Evolutionary conservation across 2,888 invertebrate species (phyloP), one percentile per base, ranked within the genome.

Genomic region (Temnothorax rugatulus): DNA sequence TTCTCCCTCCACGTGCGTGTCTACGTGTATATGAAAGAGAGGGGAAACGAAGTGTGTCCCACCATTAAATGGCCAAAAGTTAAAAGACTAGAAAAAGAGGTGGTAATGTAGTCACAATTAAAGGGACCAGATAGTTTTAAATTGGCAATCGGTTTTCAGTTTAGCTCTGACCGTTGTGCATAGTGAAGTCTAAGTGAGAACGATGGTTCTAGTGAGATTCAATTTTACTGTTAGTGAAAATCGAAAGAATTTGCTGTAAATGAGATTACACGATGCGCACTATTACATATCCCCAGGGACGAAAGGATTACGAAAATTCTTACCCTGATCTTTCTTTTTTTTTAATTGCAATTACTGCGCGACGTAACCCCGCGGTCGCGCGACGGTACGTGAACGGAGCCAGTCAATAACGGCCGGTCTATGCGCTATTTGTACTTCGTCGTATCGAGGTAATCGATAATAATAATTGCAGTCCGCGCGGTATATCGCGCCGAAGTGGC

Each of bases 401-500:
- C 76, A 88, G 90, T 89, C 86, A 90, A 90, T 90, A 90, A 91
- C 87, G 87, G 84, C 13, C 79, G 86, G 88, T 90, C 90, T 90
- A 90, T 89, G 90, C 89, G 91, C 87, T 90, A 91, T 91, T 91
- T 91, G 91, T 90, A 91, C 90, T 89, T 90, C 86, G 90, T 91
- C 88, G 86, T 88, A 91, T 91, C 87, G 90, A 85, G 87, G 90
- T 90, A 92, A 92, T 92, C 92, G 90, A 92, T 92, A 92, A 92
- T 91, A 91, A 92, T 92, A 92, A 92, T 92, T 91, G 89, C 90
- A 88, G 85, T 85, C 82, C 87, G 85, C 86, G 86, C 75, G 88
- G 85, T 86, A 86, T 88, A 52, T 52, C 52, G 52, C 61, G 59
- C 29, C 63, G 75, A 63, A 25, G 75, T 50, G 82, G 74, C 59